Percentiles rank a stretch among this genome's conserved stretches.
These are phyloP conservation scores for Artemisiospiza belli DNA, from an alignment of 2,113 vertebrate genomes.

Conservation along the genomic window DNA sequence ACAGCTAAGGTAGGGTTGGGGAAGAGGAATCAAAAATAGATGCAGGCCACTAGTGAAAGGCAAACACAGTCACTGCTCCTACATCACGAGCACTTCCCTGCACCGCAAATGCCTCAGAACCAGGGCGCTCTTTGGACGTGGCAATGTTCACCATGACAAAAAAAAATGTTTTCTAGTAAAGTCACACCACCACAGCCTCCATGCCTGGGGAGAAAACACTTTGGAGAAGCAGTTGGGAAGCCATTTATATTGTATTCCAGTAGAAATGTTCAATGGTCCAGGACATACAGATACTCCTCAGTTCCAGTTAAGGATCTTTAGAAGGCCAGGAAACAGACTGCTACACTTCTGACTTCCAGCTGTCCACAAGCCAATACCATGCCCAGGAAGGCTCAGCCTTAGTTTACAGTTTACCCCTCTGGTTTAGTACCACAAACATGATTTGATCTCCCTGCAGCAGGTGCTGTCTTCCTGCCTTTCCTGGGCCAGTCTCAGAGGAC, in stretches of 20 bases:
- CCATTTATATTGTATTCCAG: neutral
- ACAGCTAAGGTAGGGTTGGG: neutral
- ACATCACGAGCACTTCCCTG: neutral
- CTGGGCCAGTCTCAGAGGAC: neutral
- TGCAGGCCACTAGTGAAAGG: neutral
- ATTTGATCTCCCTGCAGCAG: neutral
- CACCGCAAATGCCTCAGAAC: rapidly evolving
- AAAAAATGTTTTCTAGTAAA: neutral
- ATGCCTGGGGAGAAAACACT: neutral
- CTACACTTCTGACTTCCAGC: neutral
- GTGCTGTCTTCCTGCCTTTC: neutral
- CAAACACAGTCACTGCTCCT: neutral
- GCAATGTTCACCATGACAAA: neutral
- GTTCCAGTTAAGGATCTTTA: neutral
- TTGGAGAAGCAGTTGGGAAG: neutral
- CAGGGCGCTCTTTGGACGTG: neutral
- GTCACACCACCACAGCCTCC: neutral
- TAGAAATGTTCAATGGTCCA: neutral
- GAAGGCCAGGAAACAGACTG: neutral
- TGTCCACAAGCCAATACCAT: neutral
- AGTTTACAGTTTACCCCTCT: neutral
- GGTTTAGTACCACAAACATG: neutral
- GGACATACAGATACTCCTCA: neutral
- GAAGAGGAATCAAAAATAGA: neutral
- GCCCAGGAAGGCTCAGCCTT: neutral